Base-by-base conservation (phyloP, 2,113 vertebrate genomes). In the Gymnocephalus cernua region DNA sequence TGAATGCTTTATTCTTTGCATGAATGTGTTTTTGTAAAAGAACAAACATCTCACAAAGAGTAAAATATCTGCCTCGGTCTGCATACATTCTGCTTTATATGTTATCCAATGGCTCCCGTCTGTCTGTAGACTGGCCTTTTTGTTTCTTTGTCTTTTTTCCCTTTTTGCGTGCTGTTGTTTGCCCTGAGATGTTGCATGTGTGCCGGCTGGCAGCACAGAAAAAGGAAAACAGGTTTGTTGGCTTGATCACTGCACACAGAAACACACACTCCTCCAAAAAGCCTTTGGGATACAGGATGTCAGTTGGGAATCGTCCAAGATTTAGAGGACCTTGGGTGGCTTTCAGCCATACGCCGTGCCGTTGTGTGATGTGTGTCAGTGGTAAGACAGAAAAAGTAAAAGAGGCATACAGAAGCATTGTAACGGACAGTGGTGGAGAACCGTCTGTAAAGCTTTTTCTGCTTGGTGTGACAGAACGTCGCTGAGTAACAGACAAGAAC, bases 281-380 rank as follows among this genome's bases (percentile, higher is more conserved):
- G 45, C 83, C 74, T 79, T 50, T 65, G 69, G 83, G 86, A 38
- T 61, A 13, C 48, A 38, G 51, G 56, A 54, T 70, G 79, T 84
- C 87, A 90, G 72, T 35, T 91, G 87, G 90, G 90, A 87, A 80
- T 90, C 9, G 69, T 90, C 64, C 86, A 87, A 72, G 77, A 84
- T 90, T 90, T 65, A 68, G 56, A 81, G 77, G 86, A 87, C 80
- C 83, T 88, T 77, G 71, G 62, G 70, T 64, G 4, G 77, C 83
- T 85, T 85, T 85, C 58, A 41, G 56, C 75, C 74, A 77, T 85
- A 82, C 32, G 41, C 56, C 9, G 47, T 84, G 82, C 64, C 21
- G 50, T 38, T 74, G 68, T 68, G 54, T 51, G 71, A 76, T 67
- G 59, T 86, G 73, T 57, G 35, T 78, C n/a, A 19, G 48, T 75